Percentiles rank a stretch among this genome's conserved stretches.
phyloP scores from a whole-genome alignment of 2,888 invertebrate genomes.

The Drymonia ruficornis region DNA sequence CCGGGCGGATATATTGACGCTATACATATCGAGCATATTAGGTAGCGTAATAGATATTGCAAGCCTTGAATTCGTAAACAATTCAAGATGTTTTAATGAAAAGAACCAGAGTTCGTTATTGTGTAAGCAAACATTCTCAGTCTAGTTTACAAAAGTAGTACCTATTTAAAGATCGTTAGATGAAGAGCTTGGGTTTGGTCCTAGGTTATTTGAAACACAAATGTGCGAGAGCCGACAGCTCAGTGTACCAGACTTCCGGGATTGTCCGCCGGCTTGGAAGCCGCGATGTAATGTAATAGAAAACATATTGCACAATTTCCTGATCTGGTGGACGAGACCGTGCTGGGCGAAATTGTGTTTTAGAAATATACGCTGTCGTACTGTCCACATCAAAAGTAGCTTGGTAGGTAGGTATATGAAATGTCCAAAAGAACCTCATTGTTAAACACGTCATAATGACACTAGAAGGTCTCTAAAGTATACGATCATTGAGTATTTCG shows the following conservation, averaged over 20 bases:
- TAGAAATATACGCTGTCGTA: background rate
- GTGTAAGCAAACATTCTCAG: conserved; percentile 10
- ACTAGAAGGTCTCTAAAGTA: too few relatives aligned
- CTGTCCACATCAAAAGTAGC: too few relatives aligned
- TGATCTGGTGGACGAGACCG: conserved; percentile 36
- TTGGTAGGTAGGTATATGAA: too few relatives aligned
- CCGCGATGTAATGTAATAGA: conserved; percentile 58
- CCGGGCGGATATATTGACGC: conserved; percentile 11
- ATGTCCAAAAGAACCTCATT: too few relatives aligned
- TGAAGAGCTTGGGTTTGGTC: conserved; percentile 8
- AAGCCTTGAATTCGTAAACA: conserved; percentile 17
- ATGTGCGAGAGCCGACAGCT: conserved; percentile 31
- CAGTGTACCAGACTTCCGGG: conserved; percentile 59
- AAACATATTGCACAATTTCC: conserved; percentile 70
- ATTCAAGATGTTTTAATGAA: conserved; percentile 14
- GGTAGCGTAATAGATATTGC: too few relatives aligned
- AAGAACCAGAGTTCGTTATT: conserved; percentile 9
- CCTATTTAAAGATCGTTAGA: background rate
- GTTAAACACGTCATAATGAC: too few relatives aligned
- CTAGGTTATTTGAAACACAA: conserved; percentile 25
- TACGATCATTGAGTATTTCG: too few relatives aligned
- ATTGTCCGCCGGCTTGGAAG: conserved; percentile 50
- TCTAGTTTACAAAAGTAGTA: conserved; percentile 1
- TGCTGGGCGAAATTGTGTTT: conserved; percentile 16
- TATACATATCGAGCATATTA: conserved; percentile 1